Percentiles rank a stretch among this genome's conserved stretches.
Conservation (phyloP, 2,888 invertebrate genomes). For the Pristionchus mayeri region DNA sequence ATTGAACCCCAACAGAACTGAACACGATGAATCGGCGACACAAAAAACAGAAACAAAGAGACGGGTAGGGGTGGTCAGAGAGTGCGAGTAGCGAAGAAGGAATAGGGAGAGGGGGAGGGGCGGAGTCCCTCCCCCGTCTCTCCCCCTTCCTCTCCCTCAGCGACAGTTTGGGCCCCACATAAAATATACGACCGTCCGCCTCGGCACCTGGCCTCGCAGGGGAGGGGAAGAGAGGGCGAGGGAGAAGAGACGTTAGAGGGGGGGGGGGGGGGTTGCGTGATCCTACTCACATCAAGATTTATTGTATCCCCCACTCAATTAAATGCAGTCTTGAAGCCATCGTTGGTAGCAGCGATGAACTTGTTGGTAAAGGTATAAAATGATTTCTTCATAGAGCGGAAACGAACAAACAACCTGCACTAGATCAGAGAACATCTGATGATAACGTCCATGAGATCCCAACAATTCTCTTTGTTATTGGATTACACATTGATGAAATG, state of each 20-base stretch:
- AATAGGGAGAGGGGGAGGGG: slow-evolving; percentile 15
- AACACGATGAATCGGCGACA: too few species aligned
- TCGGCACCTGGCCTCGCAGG: slow-evolving; percentile 11
- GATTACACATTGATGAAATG: too few species aligned
- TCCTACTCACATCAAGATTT: neutral
- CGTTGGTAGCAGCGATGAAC: too few species aligned
- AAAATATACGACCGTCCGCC: slow-evolving; percentile 40
- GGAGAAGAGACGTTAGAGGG: too few species aligned
- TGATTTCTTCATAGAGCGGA: neutral
- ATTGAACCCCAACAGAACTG: neutral
- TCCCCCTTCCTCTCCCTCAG: neutral
- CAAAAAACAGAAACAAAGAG: neutral
- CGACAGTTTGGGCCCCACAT: slow-evolving; percentile 27
- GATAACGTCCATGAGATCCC: too few species aligned
- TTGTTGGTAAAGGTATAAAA: too few species aligned
- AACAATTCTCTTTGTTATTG: neutral
- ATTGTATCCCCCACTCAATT: neutral
- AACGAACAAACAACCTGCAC: neutral
- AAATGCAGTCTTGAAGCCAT: neutral
- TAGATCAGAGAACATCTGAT: too few species aligned
- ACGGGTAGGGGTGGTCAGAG: too few species aligned
- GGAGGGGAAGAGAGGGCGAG: neutral
- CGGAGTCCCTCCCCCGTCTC: slow-evolving; percentile 19
- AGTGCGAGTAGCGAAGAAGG: neutral
- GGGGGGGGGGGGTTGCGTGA: slow-evolving; percentile 15